Percentiles rank a stretch among this genome's conserved stretches.
Evolutionary conservation across 2,888 invertebrate genomes (phyloP).

Genomic region (Ecdyonurus torrentis): DNA sequence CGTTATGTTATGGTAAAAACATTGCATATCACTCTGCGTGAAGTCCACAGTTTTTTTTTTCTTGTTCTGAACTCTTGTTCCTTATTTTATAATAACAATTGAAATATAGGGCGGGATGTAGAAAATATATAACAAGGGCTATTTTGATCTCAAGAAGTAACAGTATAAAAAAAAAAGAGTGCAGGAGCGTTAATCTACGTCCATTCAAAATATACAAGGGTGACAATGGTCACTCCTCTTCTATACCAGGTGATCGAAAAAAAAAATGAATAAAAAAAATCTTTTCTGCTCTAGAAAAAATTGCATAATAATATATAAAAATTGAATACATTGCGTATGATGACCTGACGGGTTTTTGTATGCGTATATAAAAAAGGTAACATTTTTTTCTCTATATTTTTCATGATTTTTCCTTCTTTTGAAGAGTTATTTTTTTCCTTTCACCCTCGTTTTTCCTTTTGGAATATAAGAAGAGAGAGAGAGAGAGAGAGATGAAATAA

Average conservation of each 20-base stretch:
- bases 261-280: not conserved
- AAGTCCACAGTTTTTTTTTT: not conserved
- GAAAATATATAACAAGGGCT: not conserved
- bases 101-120: not conserved
- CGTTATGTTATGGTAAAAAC: not conserved
- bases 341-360: not conserved
- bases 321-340: not conserved
- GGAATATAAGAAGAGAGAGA: not conserved
- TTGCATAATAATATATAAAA: not conserved
- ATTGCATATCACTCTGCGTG: not conserved
- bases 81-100: too few species aligned
- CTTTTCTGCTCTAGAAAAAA: conserved; percentile 1
- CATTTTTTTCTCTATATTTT: not conserved
- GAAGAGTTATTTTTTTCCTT: not conserved
- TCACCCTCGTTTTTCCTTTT: too few species aligned
- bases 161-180: too few species aligned
- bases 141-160: not conserved
- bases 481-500: not conserved
- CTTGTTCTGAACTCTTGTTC: too few species aligned
- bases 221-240: conserved; percentile 1
- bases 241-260: not conserved
- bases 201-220: not conserved
- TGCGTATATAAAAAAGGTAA: not conserved
- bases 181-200: not conserved
- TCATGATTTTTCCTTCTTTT: not conserved